Percentiles rank a stretch among this genome's conserved stretches.
phyloP scores from a whole-genome alignment of 2,888 invertebrate genomes.

The Crematogaster levior region DNA sequence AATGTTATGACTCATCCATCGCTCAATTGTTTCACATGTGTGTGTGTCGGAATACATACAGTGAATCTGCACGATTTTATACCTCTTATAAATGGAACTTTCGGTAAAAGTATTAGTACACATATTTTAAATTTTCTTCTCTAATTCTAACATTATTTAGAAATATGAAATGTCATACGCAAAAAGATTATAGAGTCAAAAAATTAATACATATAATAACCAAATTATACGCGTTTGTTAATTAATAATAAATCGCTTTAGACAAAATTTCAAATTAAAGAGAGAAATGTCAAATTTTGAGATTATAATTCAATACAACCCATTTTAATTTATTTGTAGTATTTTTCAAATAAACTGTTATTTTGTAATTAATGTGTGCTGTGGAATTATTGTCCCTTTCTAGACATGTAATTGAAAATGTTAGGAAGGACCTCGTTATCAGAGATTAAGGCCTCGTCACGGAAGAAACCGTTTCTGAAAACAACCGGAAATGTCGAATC shows the following conservation, averaged over 20 bases:
- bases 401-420: slow-evolving; percentile 36
- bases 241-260: not conserved
- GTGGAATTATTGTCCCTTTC: not conserved
- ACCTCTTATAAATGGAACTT: not conserved
- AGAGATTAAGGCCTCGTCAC: slow-evolving; percentile 50
- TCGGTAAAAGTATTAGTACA: not conserved
- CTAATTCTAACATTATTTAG: not conserved
- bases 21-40: not conserved
- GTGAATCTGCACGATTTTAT: not conserved
- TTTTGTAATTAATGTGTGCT: not conserved
- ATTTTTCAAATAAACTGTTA: not conserved
- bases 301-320: not conserved
- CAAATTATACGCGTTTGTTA: not conserved
- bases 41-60: not conserved
- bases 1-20: slow-evolving; percentile 36
- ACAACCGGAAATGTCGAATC: slow-evolving; percentile 69
- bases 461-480: slow-evolving; percentile 57
- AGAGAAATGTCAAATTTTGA: not conserved
- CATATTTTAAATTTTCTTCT: not conserved
- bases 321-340: not conserved
- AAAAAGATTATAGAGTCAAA: not conserved
- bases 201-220: not conserved
- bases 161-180: not conserved
- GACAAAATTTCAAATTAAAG: not conserved
- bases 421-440: slow-evolving; percentile 40